A percentile compares a stretch with the other conserved stretches of the same genome.
Evolutionary conservation across 2,888 invertebrate species (phyloP).

Genomic region (Ophion obscuratus): DNA sequence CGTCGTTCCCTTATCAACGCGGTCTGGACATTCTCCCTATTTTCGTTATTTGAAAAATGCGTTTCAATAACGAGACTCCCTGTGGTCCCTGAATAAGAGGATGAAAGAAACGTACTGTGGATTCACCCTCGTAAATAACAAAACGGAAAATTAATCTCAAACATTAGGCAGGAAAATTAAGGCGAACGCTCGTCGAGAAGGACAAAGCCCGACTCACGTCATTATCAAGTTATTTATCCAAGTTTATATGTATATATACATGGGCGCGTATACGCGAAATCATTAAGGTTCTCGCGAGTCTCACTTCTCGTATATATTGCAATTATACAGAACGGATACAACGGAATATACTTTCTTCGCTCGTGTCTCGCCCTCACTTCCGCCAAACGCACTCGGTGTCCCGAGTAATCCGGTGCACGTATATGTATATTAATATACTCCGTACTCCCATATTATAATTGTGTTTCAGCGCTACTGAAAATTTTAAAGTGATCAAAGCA

Average conservation of each 20-base stretch:
- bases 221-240: constrained; percentile 69
- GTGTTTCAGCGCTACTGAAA: too few species aligned
- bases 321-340: constrained; percentile 30
- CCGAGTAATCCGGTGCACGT: background rate
- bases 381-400: constrained; percentile 15
- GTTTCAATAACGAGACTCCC: background rate
- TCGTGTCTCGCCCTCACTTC: constrained; percentile 31
- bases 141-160: constrained; percentile 79
- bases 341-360: constrained; percentile 37
- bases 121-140: constrained; percentile 39
- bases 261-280: constrained; percentile 68
- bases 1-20: background rate
- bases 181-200: constrained; percentile 64
- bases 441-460: too few species aligned
- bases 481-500: too few species aligned
- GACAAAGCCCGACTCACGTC: constrained; percentile 74
- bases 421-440: background rate
- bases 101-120: background rate
- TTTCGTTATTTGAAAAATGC: background rate
- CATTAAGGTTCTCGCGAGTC: constrained; percentile 74
- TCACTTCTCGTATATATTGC: constrained; percentile 20
- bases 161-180: constrained; percentile 81
- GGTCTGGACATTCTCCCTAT: background rate
- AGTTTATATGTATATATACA: constrained; percentile 4
- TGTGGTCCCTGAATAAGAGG: background rate